These are phyloP conservation scores for Fringilla coelebs DNA, from an alignment of 2,797 vertebrate genomes.

Conservation along the genomic window DNA sequence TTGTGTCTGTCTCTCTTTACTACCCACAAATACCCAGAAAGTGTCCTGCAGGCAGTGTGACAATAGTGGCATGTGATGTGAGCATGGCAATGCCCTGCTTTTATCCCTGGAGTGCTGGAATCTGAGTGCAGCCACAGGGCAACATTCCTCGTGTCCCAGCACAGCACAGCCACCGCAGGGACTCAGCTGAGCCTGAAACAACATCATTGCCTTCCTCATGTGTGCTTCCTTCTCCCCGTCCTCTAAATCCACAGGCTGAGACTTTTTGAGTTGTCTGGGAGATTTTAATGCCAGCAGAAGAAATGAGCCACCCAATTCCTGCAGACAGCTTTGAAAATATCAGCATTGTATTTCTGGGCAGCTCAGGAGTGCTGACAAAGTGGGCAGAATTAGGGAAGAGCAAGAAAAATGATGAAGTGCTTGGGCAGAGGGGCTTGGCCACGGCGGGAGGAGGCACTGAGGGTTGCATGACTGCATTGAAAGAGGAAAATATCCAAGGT, in stretches of 20 bases:
- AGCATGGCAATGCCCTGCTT: not conserved
- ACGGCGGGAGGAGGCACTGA: rapidly evolving
- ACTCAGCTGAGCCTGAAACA: not conserved
- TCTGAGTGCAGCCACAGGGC: not conserved
- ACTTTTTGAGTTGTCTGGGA: not conserved
- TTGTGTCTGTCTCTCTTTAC: not conserved
- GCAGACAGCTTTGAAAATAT: not conserved
- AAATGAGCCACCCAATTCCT: not conserved
- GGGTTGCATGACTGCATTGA: rapidly evolving
- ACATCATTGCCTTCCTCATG: rapidly evolving
- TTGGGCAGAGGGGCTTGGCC: not conserved
- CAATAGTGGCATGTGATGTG: rapidly evolving
- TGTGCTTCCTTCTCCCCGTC: not conserved
- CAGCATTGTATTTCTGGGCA: not conserved
- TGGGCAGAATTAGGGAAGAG: not conserved
- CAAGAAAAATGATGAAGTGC: not conserved
- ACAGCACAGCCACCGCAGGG: rapidly evolving
- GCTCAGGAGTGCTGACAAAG: not conserved
- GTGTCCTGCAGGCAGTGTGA: rapidly evolving
- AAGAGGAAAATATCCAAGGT: not conserved
- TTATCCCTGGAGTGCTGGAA: not conserved
- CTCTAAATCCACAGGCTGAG: not conserved
- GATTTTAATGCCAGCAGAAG: not conserved
- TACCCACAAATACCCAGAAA: not conserved
- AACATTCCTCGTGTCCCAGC: not conserved